phyloP scores from a whole-genome alignment of 2,113 vertebrate genomes.

The Hemiscyllium ocellatum region DNA sequence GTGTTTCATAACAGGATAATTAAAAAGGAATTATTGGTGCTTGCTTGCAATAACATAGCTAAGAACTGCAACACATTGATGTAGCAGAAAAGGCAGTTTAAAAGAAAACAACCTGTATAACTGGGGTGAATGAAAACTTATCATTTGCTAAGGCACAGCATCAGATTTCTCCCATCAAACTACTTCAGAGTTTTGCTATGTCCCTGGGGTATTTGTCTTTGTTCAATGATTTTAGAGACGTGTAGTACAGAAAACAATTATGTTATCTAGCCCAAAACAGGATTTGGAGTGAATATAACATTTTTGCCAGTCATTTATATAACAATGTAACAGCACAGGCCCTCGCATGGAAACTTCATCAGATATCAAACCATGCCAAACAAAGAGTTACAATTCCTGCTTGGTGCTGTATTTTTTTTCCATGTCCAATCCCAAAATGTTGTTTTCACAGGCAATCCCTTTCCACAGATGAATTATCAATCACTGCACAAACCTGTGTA shows the following conservation, averaged over 20 bases:
- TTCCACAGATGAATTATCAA: background rate
- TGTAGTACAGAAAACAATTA: background rate
- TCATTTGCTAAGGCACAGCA: background rate
- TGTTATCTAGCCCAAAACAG: background rate
- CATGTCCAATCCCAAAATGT: background rate
- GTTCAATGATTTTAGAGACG: background rate
- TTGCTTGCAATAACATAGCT: background rate
- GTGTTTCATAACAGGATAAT: too few relatives aligned
- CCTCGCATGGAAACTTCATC: background rate
- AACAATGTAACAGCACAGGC: slow-evolving; percentile 5
- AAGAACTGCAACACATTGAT: background rate
- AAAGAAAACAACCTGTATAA: background rate
- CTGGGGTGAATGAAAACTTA: background rate
- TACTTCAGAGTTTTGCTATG: background rate
- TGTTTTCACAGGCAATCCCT: background rate
- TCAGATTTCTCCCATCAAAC: background rate
- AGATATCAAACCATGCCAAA: slow-evolving; percentile 12
- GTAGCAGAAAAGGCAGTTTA: background rate
- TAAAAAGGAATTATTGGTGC: background rate
- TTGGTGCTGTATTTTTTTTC: background rate
- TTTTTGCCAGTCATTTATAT: slow-evolving; percentile 1
- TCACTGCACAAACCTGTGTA: background rate
- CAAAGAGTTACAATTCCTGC: background rate
- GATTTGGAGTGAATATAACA: background rate
- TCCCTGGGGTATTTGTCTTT: background rate